Evolutionary conservation across 2,113 vertebrate genomes (phyloP), one percentile per base, ranked within the genome.

Genomic region (Chaetodon trifascialis): DNA sequence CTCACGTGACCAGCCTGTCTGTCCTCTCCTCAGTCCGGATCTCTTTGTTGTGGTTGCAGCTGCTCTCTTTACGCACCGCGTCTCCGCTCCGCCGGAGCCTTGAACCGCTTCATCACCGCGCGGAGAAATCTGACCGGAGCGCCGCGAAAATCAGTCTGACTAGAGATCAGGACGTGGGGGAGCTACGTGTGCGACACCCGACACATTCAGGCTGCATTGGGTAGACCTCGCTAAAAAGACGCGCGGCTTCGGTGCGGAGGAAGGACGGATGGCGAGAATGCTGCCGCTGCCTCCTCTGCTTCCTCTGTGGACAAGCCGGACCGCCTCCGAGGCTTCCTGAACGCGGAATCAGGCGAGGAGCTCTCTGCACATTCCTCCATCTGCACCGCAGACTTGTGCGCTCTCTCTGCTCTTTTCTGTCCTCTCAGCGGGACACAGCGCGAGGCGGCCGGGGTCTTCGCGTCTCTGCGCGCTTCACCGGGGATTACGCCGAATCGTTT

Each of bases 21-120:
- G 59, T 81, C 85, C 82, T 80, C 79, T 38, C 46, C 80, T 73
- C 86, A 19, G 72, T 84, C 84, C 79, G 76, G 79, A 81, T 93
- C 91, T 88, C 94, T 94, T 94, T 94, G 92, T 93, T 94, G 92
- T 92, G 89, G 73, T 77, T 67, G 86, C 92, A 59, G 86, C 88
- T 54, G 46, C 65, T 62, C 64, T 47, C 58, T 56, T 79, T 36
- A 60, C 79, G 83, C 86, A 42, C 75, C 86, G 80, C 81, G 19
- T 11, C 84, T 66, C 70, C 63, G n/a, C 58, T 16, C 54, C 65
- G 19, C 49, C 23, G 55, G 54, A 30, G 15, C 56, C 46, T 1
- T 1, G 42, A 34, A 16, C 63, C 80, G 83, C 72, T 19, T 62
- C 63, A 4, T 6, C 3, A 7, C 58, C 70, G 76, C 77, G 36